phyloP scores from a whole-genome alignment of 2,113 vertebrate species.

The Otolemur garnettii region DNA sequence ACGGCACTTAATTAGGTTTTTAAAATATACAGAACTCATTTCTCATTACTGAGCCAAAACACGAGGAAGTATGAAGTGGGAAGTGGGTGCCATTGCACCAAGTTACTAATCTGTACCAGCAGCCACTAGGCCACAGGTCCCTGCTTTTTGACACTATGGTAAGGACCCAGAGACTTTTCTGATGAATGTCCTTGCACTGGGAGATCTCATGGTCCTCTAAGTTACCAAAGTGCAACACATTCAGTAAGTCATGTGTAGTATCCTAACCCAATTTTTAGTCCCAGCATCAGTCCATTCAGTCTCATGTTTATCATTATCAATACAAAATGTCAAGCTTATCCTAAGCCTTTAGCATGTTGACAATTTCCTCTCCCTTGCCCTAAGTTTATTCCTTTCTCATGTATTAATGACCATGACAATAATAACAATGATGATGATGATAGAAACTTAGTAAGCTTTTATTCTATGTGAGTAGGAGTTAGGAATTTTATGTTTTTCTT shows the following conservation, averaged over 20 bases:
- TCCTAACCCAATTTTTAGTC: background rate
- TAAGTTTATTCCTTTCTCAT: background rate
- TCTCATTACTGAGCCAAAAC: background rate
- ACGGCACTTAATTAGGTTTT: background rate
- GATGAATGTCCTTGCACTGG: background rate
- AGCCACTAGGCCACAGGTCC: background rate
- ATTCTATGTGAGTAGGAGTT: background rate
- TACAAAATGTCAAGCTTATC: background rate
- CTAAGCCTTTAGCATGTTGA: background rate
- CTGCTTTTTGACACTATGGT: background rate
- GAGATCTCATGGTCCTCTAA: background rate
- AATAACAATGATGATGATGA: background rate
- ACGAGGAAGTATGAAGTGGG: background rate
- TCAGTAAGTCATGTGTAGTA: background rate
- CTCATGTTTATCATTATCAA: background rate
- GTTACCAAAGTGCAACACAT: background rate
- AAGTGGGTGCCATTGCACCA: background rate
- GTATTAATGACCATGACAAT: background rate
- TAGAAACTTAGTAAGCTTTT: background rate
- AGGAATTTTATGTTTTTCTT: background rate
- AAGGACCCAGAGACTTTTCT: background rate
- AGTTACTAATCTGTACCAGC: too few relatives aligned
- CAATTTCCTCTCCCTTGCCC: background rate
- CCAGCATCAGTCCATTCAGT: background rate
- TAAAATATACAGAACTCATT: background rate